Conservation (phyloP, 2,888 invertebrate genomes). For the Calameuta filiformis region DNA sequence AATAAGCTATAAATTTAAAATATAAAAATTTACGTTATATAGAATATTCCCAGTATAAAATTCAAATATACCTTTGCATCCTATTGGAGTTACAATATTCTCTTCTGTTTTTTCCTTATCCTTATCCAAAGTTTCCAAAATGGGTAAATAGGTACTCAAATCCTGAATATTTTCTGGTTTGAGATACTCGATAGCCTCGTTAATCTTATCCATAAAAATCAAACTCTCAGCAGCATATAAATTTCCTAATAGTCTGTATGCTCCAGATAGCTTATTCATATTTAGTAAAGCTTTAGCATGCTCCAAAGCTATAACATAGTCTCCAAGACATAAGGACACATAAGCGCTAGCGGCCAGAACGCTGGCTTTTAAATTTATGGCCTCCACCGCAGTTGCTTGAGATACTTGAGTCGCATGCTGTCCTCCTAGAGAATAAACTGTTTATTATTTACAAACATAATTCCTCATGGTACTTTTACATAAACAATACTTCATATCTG, state of each 20-base stretch:
- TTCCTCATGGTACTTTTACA: not conserved
- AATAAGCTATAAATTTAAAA: slow-evolving; percentile 68
- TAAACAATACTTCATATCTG: not conserved
- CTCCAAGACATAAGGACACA: slow-evolving; percentile 85
- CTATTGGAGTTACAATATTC: slow-evolving; percentile 46
- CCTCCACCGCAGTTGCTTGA: slow-evolving; percentile 46
- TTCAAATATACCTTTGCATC: slow-evolving; percentile 37
- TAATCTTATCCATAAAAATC: slow-evolving; percentile 82
- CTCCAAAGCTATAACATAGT: slow-evolving; percentile 82
- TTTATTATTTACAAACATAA: not conserved
- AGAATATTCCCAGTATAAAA: not conserved
- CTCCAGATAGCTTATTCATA: slow-evolving; percentile 78
- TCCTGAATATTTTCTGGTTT: slow-evolving; percentile 79
- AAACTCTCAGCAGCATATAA: slow-evolving; percentile 91
- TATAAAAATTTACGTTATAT: slow-evolving; percentile 9
- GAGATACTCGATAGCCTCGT: slow-evolving; percentile 86
- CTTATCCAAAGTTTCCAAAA: slow-evolving; percentile 51
- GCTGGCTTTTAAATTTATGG: slow-evolving; percentile 67
- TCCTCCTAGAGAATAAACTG: not conserved
- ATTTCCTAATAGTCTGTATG: slow-evolving; percentile 83
- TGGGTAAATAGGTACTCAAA: slow-evolving; percentile 65
- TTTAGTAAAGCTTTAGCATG: slow-evolving; percentile 80
- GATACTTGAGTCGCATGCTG: slow-evolving; percentile 33
- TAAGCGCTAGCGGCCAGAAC: slow-evolving; percentile 85
- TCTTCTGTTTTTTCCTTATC: slow-evolving; percentile 67